Conservation (phyloP, 1,140 invertebrate genomes). For the Cydia splendana region DNA sequence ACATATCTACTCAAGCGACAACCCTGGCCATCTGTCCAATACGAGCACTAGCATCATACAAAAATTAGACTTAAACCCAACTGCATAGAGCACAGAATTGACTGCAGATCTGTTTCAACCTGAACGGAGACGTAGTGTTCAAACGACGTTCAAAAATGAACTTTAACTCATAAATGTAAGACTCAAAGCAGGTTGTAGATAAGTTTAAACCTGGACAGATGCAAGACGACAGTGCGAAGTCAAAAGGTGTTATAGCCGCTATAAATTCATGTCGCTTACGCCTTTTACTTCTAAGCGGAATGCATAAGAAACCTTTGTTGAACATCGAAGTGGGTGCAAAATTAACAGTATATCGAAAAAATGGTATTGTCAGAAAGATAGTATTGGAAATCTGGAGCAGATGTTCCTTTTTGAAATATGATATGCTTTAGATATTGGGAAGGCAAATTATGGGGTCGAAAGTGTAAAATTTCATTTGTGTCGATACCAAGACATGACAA, state of each 20-base stretch:
- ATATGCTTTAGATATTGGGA: conserved; percentile 23
- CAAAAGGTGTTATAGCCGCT: not conserved
- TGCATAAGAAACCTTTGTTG: not conserved
- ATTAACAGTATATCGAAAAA: conserved; percentile 46
- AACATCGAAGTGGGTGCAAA: conserved; percentile 55
- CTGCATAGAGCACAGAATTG: not conserved
- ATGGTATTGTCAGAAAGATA: conserved; percentile 4
- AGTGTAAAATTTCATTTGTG: not conserved
- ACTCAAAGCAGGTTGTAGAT: not conserved
- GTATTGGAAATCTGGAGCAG: conserved; percentile 12
- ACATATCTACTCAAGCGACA: not conserved
- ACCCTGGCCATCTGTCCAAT: conserved; percentile 3
- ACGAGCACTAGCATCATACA: not conserved
- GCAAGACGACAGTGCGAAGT: not conserved
- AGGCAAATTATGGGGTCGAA: not conserved
- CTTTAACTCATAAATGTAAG: not conserved
- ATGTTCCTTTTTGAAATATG: conserved; percentile 33
- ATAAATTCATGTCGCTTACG: not conserved
- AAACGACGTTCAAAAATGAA: not conserved
- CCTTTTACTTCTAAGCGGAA: not conserved
- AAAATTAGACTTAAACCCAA: not conserved
- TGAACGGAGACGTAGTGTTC: not conserved
- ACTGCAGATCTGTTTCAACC: not conserved
- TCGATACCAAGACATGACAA: not conserved
- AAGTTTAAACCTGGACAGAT: not conserved